Base-by-base conservation (phyloP, 1,140 invertebrate species). In the Meloidogyne exigua region DNA sequence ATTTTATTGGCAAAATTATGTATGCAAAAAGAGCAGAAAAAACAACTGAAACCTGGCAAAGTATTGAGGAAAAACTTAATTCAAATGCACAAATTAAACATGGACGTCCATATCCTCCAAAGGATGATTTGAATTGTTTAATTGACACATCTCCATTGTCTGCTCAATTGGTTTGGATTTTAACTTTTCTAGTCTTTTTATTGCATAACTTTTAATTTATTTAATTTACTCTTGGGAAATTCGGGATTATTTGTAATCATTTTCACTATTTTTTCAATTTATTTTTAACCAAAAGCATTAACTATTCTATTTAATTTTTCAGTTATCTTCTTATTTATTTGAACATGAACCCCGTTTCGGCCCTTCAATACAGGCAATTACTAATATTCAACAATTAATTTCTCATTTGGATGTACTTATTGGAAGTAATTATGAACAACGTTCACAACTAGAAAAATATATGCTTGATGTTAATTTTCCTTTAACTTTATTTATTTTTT, bases 81-180 rank as follows among this genome's bases (percentile, higher is more conserved):
- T 21, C 21, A 25, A 57, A 80, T 44, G 15, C 25, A n/a, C 13
- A 66, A 63, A 25, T 23, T 26, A 62, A 18, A 42, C 36, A 68
- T 26, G 25, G 32, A 28, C 32, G 78, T 32, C 65, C 70, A n/a
- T 57, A 77, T 12, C 78, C 79, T 28, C 72, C 79, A 39, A 80
- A 80, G 42, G 78, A 80, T 49, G 71, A 81, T 21, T 36, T 82
- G 28, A 81, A 80, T 68, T 42, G 82, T 65, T 67, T 80, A 69
- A 67, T 80, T 23, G 79, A 32, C 18, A 26, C 65, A 25, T 25
- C 28, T 21, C 68, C 68, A n/a, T 69, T 81, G n/a, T 63, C 67
- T 23, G 72, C 39, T 32, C 71, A 68, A 70, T 63, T 69, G 62
- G 77, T 82, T n/a, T n/a, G n/a, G n/a, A 15, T 39, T 39, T 39